Percentiles rank a stretch among this genome's conserved stretches.
Evolutionary conservation across 2,888 invertebrate species (phyloP).

Genomic region (Drosophila lutescens): DNA sequence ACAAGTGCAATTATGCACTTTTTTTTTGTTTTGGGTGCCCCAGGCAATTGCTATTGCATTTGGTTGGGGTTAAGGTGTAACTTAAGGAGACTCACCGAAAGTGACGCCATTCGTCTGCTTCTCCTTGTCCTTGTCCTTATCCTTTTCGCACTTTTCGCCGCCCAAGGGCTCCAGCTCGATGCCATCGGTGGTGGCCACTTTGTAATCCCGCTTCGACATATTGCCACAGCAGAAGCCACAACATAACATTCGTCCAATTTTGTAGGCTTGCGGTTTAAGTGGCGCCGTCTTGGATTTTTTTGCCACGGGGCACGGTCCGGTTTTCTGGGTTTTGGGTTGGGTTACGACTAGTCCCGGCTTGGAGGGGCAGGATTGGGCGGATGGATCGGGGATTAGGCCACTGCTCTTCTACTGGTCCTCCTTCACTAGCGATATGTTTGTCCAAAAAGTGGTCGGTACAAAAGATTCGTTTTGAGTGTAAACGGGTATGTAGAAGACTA

Average conservation of each 20-base stretch:
- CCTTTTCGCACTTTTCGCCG: conserved; percentile 82
- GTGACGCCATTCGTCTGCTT: conserved; percentile 83
- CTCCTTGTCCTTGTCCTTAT: conserved; percentile 81
- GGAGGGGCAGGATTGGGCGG: conserved; percentile 4
- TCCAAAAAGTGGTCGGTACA: conserved; percentile 42
- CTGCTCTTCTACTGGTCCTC: not conserved
- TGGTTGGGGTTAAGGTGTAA: not conserved
- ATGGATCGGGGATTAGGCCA: conserved; percentile 13
- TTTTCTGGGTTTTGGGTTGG: not conserved
- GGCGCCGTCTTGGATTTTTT: conserved; percentile 68
- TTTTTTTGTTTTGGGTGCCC: conserved; percentile 34
- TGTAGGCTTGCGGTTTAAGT: conserved; percentile 69
- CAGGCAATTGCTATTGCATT: conserved; percentile 41
- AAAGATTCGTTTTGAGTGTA: conserved; percentile 31
- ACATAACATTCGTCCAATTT: conserved; percentile 84
- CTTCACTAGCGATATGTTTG: conserved; percentile 42
- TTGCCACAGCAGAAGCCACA: conserved; percentile 84
- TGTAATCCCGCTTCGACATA: conserved; percentile 84
- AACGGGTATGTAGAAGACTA: conserved; percentile 41
- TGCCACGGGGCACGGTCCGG: conserved; percentile 13
- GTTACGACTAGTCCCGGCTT: conserved; percentile 8
- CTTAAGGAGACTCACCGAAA: conserved; percentile 79
- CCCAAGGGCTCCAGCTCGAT: conserved; percentile 84
- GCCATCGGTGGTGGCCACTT: conserved; percentile 84
- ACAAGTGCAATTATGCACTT: conserved; percentile 81